Evolutionary conservation across 2,888 invertebrate species (phyloP), one percentile per base, ranked within the genome.

Genomic region (Hoplodrina ambigua): DNA sequence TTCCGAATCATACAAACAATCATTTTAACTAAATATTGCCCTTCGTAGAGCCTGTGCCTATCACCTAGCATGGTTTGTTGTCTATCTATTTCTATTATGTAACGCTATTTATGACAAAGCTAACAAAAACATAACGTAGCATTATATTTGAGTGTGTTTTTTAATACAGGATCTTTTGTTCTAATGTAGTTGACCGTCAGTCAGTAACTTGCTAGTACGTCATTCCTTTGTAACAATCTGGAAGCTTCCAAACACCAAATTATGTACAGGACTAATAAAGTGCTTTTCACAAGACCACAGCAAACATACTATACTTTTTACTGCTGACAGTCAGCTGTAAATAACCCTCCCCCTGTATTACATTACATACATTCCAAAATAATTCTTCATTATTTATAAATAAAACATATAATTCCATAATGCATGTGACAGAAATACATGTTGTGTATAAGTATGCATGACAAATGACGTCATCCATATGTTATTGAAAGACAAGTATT

Each of bases 21-120:
- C 92, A 93, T 91, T 90, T 91, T 89, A 89, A 93, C 92, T 93
- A 91, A 93, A 91, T 89, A 85, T 91, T 89, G 92, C 93, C 94
- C 94, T 93, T 89, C 86, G 94, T 94, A 94, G 94, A 94, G 94
- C 96, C 95, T 94, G 93, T 93, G 94, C 94, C 93, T 91, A 89
- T 93, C 94, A 94, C 94, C 90, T 89, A 91, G 95, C 95, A 95
- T 95, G 94, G 92, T 90, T 92, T 91, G 90, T 90, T 91, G 90
- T 92, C 89, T 93, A 87, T 91, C 91, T 90, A 88, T 91, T 88
- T 87, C 93, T 94, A 88, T 89, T 77, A 78, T 81, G 78, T 84
- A 85, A 84, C 85, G 84, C 84, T 85, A 84, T 85, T 78, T 84
- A 89, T 91, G 85, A 92, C 88, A 88, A 88, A 82, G 93, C 94